Base-by-base conservation (phyloP, 37 sponge, comb jelly and placozoan genomes). In the Ephydatia muelleri region DNA sequence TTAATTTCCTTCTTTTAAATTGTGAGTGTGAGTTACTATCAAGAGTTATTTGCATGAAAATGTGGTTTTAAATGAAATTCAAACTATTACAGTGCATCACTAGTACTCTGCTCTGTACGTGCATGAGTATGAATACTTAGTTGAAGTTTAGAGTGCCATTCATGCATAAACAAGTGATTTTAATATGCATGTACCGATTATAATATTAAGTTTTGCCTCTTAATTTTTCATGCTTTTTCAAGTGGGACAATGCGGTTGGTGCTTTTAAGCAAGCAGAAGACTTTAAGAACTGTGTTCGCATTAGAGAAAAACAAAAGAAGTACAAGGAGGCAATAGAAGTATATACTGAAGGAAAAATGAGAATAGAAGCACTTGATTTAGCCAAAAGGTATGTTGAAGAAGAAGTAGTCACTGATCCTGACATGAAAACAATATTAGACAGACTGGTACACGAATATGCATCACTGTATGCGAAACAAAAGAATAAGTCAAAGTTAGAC, bases 381-480 rank as follows among this genome's bases (percentile, higher is more conserved):
- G 89, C 79, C 0, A 13, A 29, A 11, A 70, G 79, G 40, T 89
- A 86, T 39, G 70, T 81, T 8, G 65, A 49, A 22, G 26, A 66
- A 21, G 85, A 80, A 32, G 40, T 75, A 2, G 36, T 39, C 19
- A 65, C 86, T 0, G 70, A 68, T 28, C 69, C 49, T 29, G 78
- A 82, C 29, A 47, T 82, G 26, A 48, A 57, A 8, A 68, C 86
- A 14, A 49, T 43, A 43, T 43, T 8, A 8, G 47, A 76, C 47
- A 73, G 82, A 16, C 38, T 93, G 25, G 89, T 87, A 37, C 70
- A 82, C 47, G 27, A 40, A 23, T 87, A 81, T 81, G 93, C 93
- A 57, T 57, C 57, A 14, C 57, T 57, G 57, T 57, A 57, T 57
- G 57, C 57, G 1, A 57, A 57, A 14, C 12, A 57, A 57, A 57